These are phyloP conservation scores for Metallyticus violacea DNA, from an alignment of 2,888 invertebrate species.

Conservation along the genomic window DNA sequence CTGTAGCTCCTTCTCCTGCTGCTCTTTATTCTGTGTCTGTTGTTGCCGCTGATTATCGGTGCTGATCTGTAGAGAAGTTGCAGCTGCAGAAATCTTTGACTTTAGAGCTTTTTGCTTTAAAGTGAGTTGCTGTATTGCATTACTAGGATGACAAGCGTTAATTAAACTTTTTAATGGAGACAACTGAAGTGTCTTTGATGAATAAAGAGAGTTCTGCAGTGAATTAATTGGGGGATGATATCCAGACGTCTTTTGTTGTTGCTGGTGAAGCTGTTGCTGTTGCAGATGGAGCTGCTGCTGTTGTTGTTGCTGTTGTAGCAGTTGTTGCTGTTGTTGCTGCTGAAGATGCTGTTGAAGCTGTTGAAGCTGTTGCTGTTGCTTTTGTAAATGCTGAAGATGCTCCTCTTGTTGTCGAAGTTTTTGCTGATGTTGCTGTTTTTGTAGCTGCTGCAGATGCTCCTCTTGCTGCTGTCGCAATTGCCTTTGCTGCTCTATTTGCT, in stretches of 20 bases:
- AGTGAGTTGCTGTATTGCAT: not conserved
- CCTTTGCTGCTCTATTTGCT: not conserved
- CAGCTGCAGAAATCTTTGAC: not conserved
- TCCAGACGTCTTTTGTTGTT: slow-evolving; percentile 49
- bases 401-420: not conserved
- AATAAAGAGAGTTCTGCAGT: slow-evolving; percentile 47
- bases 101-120: not conserved
- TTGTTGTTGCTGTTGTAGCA: slow-evolving; percentile 2
- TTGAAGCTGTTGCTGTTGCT: not conserved
- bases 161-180: not conserved
- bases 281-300: slow-evolving; percentile 8
- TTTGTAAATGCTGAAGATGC: not conserved
- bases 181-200: not conserved
- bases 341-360: slow-evolving; percentile 36
- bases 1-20: slow-evolving; percentile 36
- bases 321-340: slow-evolving; percentile 25
- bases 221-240: slow-evolving; percentile 55
- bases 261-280: slow-evolving; percentile 40
- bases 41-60: slow-evolving; percentile 36
- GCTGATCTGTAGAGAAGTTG: not conserved
- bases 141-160: not conserved
- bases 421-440: not conserved
- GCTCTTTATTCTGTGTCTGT: slow-evolving; percentile 44
- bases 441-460: not conserved
- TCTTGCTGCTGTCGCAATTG: not conserved